Percentiles rank a stretch among this genome's conserved stretches.
Conservation (phyloP, 2,797 vertebrate species). For the Euphonia xanthogaster region DNA sequence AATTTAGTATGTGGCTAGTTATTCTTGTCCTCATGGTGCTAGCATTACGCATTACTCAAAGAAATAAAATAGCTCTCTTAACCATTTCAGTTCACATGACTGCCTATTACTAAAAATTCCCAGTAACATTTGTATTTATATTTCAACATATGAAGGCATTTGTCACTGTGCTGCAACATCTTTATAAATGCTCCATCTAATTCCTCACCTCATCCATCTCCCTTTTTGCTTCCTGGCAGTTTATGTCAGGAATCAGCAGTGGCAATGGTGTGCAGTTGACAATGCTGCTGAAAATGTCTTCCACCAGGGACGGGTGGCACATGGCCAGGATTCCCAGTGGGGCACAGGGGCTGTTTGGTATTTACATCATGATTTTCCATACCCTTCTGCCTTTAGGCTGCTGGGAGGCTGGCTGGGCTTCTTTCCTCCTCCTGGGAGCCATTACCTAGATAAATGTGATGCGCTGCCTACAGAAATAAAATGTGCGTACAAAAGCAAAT, state of each 20-base stretch:
- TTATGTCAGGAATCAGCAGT: not conserved
- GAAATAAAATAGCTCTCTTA: not conserved
- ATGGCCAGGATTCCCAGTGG: not conserved
- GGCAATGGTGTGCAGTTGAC: not conserved
- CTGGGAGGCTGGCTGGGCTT: not conserved
- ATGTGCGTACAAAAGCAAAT: not conserved
- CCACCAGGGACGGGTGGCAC: not conserved
- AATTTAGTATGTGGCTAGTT: not conserved
- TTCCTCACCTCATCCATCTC: not conserved
- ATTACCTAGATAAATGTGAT: constrained; percentile 26
- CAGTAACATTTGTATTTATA: not conserved
- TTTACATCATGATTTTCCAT: not conserved
- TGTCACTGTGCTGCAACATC: not conserved
- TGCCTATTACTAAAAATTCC: not conserved
- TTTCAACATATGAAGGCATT: not conserved
- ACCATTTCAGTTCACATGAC: not conserved
- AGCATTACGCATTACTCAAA: not conserved
- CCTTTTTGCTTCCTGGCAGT: not conserved
- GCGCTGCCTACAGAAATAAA: not conserved
- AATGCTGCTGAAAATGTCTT: not conserved
- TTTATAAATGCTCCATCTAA: not conserved
- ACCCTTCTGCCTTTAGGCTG: not conserved
- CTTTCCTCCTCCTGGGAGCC: not conserved
- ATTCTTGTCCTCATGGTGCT: not conserved
- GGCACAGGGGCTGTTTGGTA: not conserved